Conservation (phyloP, 2,888 invertebrate genomes). For the Lasioglossum figueresi region DNA sequence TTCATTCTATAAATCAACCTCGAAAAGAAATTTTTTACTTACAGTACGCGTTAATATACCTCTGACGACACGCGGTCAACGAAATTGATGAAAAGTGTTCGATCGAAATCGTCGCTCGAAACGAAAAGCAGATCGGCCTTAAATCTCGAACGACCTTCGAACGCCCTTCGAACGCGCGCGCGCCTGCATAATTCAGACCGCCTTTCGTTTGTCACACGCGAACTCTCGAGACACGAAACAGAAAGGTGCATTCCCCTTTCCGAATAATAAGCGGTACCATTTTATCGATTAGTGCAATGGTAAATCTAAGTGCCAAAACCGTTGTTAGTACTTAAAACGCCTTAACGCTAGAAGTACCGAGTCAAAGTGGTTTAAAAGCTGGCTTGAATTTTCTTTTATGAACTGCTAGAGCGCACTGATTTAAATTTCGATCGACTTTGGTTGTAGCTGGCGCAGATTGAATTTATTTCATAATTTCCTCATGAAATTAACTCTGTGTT, state of each 20-base stretch:
- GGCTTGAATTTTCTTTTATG: background rate
- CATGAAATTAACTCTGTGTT: background rate
- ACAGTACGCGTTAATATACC: background rate
- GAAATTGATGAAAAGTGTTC: background rate
- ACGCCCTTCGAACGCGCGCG: background rate
- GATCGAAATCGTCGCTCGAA: background rate
- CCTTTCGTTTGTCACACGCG: background rate
- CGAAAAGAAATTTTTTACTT: slow-evolving; percentile 25
- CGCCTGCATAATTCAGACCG: background rate
- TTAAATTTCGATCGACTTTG: background rate
- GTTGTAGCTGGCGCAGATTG: background rate
- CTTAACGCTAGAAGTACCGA: slow-evolving; percentile 55
- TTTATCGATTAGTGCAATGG: slow-evolving; percentile 77
- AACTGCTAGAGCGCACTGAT: background rate
- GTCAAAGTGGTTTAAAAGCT: background rate
- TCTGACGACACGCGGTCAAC: slow-evolving; percentile 5
- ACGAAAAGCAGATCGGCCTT: background rate
- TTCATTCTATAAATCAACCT: background rate
- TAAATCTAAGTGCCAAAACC: slow-evolving; percentile 83
- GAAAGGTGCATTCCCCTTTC: slow-evolving; percentile 23
- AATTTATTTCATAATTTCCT: background rate
- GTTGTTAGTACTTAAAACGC: slow-evolving; percentile 70
- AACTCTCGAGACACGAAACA: background rate
- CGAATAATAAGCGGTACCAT: slow-evolving; percentile 53
- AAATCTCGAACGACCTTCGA: background rate